Evolutionary conservation across 2,888 invertebrate genomes (phyloP).

Genomic region (Galerucella calmariensis): DNA sequence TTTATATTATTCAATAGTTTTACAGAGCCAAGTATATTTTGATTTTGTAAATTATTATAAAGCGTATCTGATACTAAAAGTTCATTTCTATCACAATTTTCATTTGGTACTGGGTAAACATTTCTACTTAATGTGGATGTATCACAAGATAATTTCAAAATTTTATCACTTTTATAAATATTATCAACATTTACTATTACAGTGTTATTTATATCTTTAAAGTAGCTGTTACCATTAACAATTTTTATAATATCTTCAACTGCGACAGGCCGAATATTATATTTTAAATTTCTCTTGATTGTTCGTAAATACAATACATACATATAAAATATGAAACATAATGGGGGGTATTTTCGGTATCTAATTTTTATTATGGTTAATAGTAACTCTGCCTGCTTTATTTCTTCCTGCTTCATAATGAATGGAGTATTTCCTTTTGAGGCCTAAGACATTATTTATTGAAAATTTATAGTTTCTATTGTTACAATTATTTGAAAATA

Average conservation of each 20-base stretch:
- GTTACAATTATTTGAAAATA: too few species aligned
- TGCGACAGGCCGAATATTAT: constrained; percentile 49
- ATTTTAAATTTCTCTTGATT: constrained; percentile 50
- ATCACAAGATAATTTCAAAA: constrained; percentile 44
- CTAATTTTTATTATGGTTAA: constrained; percentile 42
- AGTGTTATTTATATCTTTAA: constrained; percentile 55
- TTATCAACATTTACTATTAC: constrained; percentile 51
- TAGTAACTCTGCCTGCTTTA: constrained; percentile 14
- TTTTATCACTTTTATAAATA: constrained; percentile 47
- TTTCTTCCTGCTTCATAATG: constrained; percentile 9
- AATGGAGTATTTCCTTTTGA: neutral
- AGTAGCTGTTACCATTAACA: constrained; percentile 37
- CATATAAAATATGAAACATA: constrained; percentile 59
- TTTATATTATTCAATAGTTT: constrained; percentile 38
- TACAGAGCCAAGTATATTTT: constrained; percentile 31
- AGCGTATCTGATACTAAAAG: constrained; percentile 46
- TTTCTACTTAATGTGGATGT: constrained; percentile 37
- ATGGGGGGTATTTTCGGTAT: constrained; percentile 53
- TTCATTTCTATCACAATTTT: constrained; percentile 33
- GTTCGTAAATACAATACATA: constrained; percentile 55
- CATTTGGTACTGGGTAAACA: constrained; percentile 44
- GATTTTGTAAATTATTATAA: constrained; percentile 40
- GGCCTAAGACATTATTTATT: too few species aligned
- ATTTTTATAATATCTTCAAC: constrained; percentile 47
- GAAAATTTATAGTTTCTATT: too few species aligned